Evolutionary conservation across 2,888 invertebrate species (phyloP).

Genomic region (Hypomecis atomaria): DNA sequence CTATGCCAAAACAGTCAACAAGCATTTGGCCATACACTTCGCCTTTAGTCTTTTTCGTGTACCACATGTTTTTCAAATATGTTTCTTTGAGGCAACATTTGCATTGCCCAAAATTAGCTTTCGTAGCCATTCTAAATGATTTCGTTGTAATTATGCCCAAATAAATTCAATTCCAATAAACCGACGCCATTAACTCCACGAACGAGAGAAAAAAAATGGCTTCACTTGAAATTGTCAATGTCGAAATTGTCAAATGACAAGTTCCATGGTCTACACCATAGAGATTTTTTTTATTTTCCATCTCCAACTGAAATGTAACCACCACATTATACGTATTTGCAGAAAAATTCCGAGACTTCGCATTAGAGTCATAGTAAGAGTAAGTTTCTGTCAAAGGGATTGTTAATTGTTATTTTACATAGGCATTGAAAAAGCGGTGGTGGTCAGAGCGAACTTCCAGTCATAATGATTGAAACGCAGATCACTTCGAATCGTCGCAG

Average conservation of each 20-base stretch:
- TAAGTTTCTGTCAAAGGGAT: too few relatives aligned
- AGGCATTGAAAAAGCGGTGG: too few relatives aligned
- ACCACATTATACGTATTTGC: too few relatives aligned
- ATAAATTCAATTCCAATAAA: background rate
- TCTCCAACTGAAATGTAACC: too few relatives aligned
- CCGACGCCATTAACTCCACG: background rate
- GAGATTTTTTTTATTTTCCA: too few relatives aligned
- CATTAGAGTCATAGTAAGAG: too few relatives aligned
- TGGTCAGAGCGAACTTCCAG: too few relatives aligned
- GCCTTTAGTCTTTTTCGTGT: conserved; percentile 44
- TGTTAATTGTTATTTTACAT: too few relatives aligned
- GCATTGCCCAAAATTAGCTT: conserved; percentile 57
- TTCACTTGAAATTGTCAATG: background rate
- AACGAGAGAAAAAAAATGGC: background rate
- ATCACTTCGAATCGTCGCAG: too few relatives aligned
- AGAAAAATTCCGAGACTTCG: too few relatives aligned
- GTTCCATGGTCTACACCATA: too few relatives aligned
- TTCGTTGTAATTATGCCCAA: background rate
- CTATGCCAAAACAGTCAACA: conserved; percentile 61
- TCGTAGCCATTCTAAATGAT: conserved; percentile 21
- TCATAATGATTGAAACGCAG: too few relatives aligned
- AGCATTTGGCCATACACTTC: conserved; percentile 68
- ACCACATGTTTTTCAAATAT: conserved; percentile 64
- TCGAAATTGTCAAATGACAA: background rate
- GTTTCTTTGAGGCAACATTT: conserved; percentile 66